Evolutionary conservation across 2,113 vertebrate species (phyloP), one percentile per base, ranked within the genome.

Genomic region (Tachuris rubrigastra): DNA sequence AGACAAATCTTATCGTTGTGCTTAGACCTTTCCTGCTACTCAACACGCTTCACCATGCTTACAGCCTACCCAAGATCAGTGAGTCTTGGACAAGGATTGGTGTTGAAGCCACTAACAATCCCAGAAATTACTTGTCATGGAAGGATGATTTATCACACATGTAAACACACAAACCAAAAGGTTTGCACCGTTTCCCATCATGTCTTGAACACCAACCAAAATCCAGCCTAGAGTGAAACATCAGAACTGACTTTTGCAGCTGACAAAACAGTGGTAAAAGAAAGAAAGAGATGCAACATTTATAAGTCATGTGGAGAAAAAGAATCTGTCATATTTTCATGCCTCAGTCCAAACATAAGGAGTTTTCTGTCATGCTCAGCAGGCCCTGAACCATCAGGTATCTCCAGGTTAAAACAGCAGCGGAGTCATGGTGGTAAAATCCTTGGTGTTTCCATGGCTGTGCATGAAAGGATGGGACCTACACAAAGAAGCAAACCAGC

Each of bases 1-100:
- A 39, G 41, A 56, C 27, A 23, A 62, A 18, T 2, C 41, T 85
- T 73, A 14, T n/a, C 59, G 47, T 15, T 25, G 13, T 56, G 20
- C 68, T 73, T 20, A 50, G 17, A 42, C 31, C 22, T 67, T 58
- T 33, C 52, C 76, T 67, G 56, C 7, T 0, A 0, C 62, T 68
- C 10, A 83, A 49, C 7, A 20, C 0, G 0, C 11, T 65, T 46
- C 27, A 23, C 20, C 59, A 8, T 46, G 7, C 46, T 42, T 69
- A 5, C 20, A 22, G 39, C 9, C 46, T 23, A 15, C 41, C 19
- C 8, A 25, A 35, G 5, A 2, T 2, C 53, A 7, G 1, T 2
- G 9, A 24, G 7, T 13, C 73, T 42, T 42, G 73, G n/a, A 49
- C 27, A 35, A 60, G 78, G 46, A 35, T 30, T 60, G 31, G 60